A percentile compares a stretch with the other conserved stretches of the same genome.
phyloP scores from a whole-genome alignment of 2,113 vertebrate species.

The Heptranchias perlo region DNA sequence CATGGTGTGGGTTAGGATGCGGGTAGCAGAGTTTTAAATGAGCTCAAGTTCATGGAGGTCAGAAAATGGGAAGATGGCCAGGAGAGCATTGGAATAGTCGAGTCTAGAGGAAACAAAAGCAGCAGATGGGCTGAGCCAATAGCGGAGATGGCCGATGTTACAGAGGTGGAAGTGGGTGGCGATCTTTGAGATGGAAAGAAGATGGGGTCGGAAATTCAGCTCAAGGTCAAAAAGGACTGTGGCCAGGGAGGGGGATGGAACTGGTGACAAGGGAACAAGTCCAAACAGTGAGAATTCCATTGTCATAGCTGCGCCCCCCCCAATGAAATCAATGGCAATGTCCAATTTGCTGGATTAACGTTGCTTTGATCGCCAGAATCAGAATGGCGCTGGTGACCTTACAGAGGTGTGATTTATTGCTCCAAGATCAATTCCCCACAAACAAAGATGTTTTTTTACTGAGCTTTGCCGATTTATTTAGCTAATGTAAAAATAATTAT shows the following conservation, averaged over 20 bases:
- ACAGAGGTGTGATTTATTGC: background rate
- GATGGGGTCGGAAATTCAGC: background rate
- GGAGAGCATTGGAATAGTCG: too few relatives aligned
- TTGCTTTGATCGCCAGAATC: background rate
- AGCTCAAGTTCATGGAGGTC: too few relatives aligned
- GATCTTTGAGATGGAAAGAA: background rate
- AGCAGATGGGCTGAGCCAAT: too few relatives aligned
- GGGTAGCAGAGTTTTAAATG: too few relatives aligned
- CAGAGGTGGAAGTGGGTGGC: too few relatives aligned
- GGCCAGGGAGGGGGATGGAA: background rate
- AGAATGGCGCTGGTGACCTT: background rate
- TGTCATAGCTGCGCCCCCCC: background rate
- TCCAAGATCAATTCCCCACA: background rate
- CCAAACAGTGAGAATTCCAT: background rate
- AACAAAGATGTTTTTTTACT: background rate
- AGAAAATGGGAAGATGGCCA: too few relatives aligned
- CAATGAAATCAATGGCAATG: background rate
- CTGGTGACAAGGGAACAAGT: background rate
- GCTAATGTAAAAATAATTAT: too few relatives aligned
- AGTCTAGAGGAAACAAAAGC: too few relatives aligned
- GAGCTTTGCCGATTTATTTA: background rate
- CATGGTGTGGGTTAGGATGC: too few relatives aligned
- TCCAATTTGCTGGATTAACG: background rate
- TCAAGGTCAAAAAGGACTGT: background rate
- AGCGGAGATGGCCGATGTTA: too few relatives aligned